Percentiles rank a stretch among this genome's conserved stretches.
Evolutionary conservation across 1,140 invertebrate genomes (phyloP).

Genomic region (Megalopta genalis): DNA sequence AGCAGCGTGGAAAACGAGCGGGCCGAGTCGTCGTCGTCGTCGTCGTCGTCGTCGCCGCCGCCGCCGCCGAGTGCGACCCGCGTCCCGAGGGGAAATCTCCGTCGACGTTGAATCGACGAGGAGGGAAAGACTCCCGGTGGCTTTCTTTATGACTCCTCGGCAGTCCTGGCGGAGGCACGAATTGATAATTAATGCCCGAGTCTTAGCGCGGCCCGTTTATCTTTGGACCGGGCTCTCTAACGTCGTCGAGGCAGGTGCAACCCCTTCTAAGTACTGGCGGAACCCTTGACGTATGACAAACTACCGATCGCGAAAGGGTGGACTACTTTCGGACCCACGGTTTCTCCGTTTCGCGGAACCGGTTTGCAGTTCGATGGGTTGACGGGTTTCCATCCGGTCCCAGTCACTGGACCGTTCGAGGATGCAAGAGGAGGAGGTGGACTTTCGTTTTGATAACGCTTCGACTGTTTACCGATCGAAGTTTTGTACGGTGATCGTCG

Average conservation of each 20-base stretch:
- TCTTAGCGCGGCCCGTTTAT: constrained; percentile 62
- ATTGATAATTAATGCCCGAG: constrained; percentile 65
- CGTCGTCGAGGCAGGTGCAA: constrained; percentile 67
- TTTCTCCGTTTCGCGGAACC: constrained; percentile 10
- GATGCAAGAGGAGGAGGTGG: background rate
- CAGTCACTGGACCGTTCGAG: background rate
- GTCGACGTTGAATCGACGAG: constrained; percentile 43
- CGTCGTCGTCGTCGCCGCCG: background rate
- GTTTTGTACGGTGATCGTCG: no score
- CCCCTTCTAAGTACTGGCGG: constrained; percentile 50
- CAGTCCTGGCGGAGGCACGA: constrained; percentile 5
- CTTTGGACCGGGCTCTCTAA: constrained; percentile 55
- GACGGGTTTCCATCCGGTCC: background rate
- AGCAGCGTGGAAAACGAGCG: background rate
- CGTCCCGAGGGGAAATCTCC: constrained; percentile 36
- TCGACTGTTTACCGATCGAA: no score
- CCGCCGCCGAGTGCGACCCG: background rate
- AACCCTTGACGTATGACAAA: constrained; percentile 69
- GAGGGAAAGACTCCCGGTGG: constrained; percentile 9
- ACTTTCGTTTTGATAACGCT: no score
- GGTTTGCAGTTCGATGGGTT: background rate
- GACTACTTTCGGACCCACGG: constrained; percentile 39
- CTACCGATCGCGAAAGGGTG: constrained; percentile 72
- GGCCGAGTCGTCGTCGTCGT: background rate
- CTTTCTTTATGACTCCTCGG: constrained; percentile 17